Conservation (phyloP, 1,140 invertebrate genomes). For the Notospermus geniculatus region DNA sequence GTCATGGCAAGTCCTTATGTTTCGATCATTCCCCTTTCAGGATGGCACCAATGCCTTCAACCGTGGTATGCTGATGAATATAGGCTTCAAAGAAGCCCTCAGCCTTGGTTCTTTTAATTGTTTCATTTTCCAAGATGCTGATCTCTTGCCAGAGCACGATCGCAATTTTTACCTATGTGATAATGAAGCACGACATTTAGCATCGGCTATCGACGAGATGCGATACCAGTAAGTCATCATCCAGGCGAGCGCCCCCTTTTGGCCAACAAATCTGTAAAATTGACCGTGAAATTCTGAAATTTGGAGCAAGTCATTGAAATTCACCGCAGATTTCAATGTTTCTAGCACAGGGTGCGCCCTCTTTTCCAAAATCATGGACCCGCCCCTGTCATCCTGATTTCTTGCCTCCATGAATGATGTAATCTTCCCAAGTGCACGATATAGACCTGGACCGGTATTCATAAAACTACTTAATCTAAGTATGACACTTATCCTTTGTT, state of each 20-base stretch:
- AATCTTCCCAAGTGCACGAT: too few relatives aligned
- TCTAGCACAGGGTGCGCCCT: too few relatives aligned
- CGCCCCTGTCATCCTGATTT: too few relatives aligned
- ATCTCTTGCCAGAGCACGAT: slow-evolving; percentile 48
- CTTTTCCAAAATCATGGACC: too few relatives aligned
- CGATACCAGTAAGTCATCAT: slow-evolving; percentile 51
- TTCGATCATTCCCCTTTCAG: slow-evolving; percentile 58
- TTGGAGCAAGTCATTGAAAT: too few relatives aligned
- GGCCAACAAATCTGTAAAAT: too few relatives aligned
- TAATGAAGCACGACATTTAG: slow-evolving; percentile 41
- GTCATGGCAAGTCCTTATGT: slow-evolving; percentile 58
- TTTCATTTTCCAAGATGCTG: slow-evolving; percentile 54
- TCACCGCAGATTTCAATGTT: too few relatives aligned
- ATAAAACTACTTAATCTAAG: too few relatives aligned
- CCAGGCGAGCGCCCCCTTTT: too few relatives aligned
- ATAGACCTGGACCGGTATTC: too few relatives aligned
- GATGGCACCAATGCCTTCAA: slow-evolving; percentile 33
- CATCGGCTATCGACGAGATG: slow-evolving; percentile 51
- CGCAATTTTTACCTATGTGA: slow-evolving; percentile 51
- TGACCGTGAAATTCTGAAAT: too few relatives aligned
- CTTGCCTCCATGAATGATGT: background rate
- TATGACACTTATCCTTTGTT: too few relatives aligned
- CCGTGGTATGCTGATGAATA: slow-evolving; percentile 50
- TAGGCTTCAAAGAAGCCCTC: slow-evolving; percentile 47
- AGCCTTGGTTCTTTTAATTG: slow-evolving; percentile 44